Evolutionary conservation across 1,140 invertebrate species (phyloP), one percentile per base, ranked within the genome.

Genomic region (Drosophila kepulauana): DNA sequence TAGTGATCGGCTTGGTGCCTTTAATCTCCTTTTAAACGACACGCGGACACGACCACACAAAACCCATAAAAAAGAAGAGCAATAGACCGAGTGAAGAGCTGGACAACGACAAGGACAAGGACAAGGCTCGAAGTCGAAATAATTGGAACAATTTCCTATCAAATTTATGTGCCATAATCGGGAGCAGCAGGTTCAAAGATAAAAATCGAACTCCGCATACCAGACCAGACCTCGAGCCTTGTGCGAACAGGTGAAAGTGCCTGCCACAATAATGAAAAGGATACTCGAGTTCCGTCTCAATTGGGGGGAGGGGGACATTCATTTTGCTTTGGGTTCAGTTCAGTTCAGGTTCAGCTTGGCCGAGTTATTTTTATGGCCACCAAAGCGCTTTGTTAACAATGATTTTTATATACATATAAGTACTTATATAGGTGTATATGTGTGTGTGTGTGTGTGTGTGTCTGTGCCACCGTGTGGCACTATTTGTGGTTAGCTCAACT

Each of bases 91-190:
- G 57, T 25, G 35, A 41, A 62, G 38, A 41, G 41, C 43, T 46
- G 25, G 15, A 49, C 20, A 28, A 20, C n/a, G 51, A 8, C 30
- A 54, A 38, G 25, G 16, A 49, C 5, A 33, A 33, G 48, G 48
- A 52, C 49, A n/a, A 13, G 46, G 20, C 46, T 51, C 46, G 35
- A 65, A 68, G 70, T 72, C 61, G 66, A 89, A 81, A 88, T 88
- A 89, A 88, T 88, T 88, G 85, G 85, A 85, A 89, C 85, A 88
- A 88, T 88, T 88, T 88, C 75, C 85, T 89, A 89, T 85, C 85
- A 89, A 88, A 88, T 88, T 88, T 88, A 88, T 88, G 85, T 89
- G 81, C 81, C 81, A 88, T 88, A 88, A 89, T 88, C 85, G 85
- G 85, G 87, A 88, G 85, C 84, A 88, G 85, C 85, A 89, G 85